phyloP scores from a whole-genome alignment of 2,113 vertebrate genomes.

The Loxodonta africana region DNA sequence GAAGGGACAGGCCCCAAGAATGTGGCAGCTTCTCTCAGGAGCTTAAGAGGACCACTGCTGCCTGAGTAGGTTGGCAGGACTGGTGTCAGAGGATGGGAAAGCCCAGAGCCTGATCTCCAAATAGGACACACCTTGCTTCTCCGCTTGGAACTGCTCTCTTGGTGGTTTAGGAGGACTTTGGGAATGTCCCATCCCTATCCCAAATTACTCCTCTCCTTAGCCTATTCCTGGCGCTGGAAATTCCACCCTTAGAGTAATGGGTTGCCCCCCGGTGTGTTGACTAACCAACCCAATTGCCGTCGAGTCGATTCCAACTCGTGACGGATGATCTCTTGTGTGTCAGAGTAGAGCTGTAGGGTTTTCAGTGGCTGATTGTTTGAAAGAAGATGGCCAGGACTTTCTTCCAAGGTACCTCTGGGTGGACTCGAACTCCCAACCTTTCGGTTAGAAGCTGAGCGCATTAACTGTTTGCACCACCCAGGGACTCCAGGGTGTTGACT shows the following conservation, averaged over 20 bases:
- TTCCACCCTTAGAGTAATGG: background rate
- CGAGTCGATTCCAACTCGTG: background rate
- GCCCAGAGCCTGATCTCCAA: background rate
- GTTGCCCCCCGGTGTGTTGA: background rate
- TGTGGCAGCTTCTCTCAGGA: background rate
- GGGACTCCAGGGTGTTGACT: background rate
- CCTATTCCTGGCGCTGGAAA: background rate
- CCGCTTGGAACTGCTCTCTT: background rate
- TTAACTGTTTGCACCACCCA: background rate
- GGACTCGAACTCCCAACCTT: background rate
- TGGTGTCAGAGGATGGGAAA: background rate
- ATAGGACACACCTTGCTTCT: rapidly evolving
- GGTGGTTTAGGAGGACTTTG: background rate
- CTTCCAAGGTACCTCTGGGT: background rate
- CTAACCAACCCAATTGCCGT: background rate
- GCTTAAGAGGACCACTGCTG: background rate
- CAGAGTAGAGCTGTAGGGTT: background rate
- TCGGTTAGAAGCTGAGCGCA: background rate
- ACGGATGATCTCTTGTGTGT: background rate
- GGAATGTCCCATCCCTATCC: no score
- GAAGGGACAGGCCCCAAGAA: background rate
- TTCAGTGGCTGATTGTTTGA: background rate
- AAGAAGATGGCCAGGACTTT: background rate
- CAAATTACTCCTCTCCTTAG: background rate
- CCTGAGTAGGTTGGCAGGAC: background rate